Conservation (phyloP, 2,888 invertebrate genomes). For the Psococerastis gibbosa region DNA sequence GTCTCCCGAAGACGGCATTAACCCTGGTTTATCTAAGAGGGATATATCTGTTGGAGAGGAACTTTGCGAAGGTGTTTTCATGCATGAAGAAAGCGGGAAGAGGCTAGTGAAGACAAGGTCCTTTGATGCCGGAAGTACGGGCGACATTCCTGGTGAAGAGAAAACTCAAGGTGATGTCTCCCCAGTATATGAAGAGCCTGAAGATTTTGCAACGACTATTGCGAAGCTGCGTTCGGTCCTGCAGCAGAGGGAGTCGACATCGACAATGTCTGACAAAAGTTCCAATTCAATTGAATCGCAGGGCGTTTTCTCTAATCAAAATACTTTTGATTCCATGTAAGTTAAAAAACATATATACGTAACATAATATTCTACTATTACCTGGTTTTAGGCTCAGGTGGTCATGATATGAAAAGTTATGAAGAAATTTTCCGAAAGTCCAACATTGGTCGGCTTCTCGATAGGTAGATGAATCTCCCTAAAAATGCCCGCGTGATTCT, state of each 20-base stretch:
- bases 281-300: neutral
- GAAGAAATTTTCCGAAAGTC: no score
- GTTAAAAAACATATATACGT: neutral
- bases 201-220: slow-evolving; percentile 51
- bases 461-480: no score
- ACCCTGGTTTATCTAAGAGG: neutral
- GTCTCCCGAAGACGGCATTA: neutral
- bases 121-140: slow-evolving; percentile 1
- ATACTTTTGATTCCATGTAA: slow-evolving; percentile 12
- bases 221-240: slow-evolving; percentile 44
- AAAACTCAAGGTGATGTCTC: slow-evolving; percentile 22
- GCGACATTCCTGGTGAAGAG: neutral
- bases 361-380: no score
- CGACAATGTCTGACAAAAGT: slow-evolving; percentile 18
- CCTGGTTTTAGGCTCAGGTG: no score
- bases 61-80: neutral
- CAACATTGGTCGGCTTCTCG: no score
- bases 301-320: slow-evolving; percentile 17
- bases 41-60: slow-evolving; percentile 5
- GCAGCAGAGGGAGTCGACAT: slow-evolving; percentile 32
- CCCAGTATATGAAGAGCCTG: slow-evolving; percentile 51
- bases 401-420: no score
- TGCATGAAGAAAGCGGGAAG: neutral
- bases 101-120: slow-evolving; percentile 1
- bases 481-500: no score